Conservation (phyloP, 2,797 vertebrate species). For the Scyliorhinus canicula region DNA sequence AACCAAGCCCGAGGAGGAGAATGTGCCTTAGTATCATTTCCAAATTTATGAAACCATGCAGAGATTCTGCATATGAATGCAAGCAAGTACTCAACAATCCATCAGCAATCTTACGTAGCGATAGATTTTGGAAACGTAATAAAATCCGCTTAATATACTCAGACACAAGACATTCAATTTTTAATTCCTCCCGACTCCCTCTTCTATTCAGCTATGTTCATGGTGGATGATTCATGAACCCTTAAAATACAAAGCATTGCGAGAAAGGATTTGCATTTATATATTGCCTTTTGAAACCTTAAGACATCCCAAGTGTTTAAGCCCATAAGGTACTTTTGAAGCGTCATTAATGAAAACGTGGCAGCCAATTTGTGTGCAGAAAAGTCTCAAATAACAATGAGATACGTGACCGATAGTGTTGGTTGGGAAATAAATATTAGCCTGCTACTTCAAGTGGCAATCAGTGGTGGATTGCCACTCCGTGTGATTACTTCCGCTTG, state of each 20-base stretch:
- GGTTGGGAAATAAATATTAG: not conserved
- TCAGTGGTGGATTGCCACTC: no score
- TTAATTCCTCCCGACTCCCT: not conserved
- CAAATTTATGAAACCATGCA: not conserved
- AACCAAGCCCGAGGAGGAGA: not conserved
- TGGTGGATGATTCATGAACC: no score
- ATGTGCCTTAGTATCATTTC: not conserved
- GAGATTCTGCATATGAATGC: no score
- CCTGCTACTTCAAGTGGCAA: no score
- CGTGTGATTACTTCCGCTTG: no score
- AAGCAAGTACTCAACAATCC: not conserved
- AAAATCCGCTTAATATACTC: not conserved
- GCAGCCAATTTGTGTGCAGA: not conserved
- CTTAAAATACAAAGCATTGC: not conserved
- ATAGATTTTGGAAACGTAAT: not conserved
- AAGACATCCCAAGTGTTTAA: not conserved
- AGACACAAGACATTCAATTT: not conserved
- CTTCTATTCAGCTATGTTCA: not conserved
- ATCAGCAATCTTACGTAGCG: not conserved
- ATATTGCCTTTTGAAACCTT: not conserved
- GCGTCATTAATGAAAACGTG: not conserved
- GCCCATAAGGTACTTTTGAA: not conserved
- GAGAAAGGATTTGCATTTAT: not conserved
- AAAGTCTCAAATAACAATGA: not conserved
- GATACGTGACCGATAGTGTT: not conserved